Percentiles rank a stretch among this genome's conserved stretches.
Conservation (phyloP, 2,113 vertebrate species). For the Nibea albiflora region DNA sequence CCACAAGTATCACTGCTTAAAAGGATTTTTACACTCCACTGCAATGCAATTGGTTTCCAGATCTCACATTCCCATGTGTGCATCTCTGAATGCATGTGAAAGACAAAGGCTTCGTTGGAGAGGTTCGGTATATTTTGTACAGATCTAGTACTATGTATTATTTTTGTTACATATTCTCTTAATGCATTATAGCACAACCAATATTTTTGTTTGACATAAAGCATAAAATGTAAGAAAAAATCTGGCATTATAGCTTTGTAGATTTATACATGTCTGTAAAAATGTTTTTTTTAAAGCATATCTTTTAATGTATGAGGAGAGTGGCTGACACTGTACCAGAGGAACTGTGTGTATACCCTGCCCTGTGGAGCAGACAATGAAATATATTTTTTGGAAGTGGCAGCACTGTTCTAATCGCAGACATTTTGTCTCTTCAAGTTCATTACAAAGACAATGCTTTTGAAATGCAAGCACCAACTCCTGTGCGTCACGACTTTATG, state of each 20-base stretch:
- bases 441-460: slow-evolving; percentile 69
- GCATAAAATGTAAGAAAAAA: slow-evolving; percentile 67
- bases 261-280: slow-evolving; percentile 85
- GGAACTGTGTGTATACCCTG: slow-evolving; percentile 85
- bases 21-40: slow-evolving; percentile 28
- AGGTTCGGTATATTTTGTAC: slow-evolving; percentile 84
- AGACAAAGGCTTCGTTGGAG: slow-evolving; percentile 71
- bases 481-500: slow-evolving; percentile 59
- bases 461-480: slow-evolving; percentile 60
- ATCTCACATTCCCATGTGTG: slow-evolving; percentile 61
- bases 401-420: slow-evolving; percentile 78
- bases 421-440: slow-evolving; percentile 70
- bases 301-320: slow-evolving; percentile 82
- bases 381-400: slow-evolving; percentile 83
- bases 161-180: slow-evolving; percentile 81
- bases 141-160: slow-evolving; percentile 85
- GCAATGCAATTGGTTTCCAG: slow-evolving; percentile 35
- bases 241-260: slow-evolving; percentile 79
- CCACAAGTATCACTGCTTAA: slow-evolving; percentile 29
- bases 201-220: slow-evolving; percentile 80
- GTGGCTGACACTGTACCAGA: slow-evolving; percentile 87
- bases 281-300: slow-evolving; percentile 76
- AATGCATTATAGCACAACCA: slow-evolving; percentile 80
- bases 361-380: slow-evolving; percentile 88
- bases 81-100: slow-evolving; percentile 59